A percentile compares a stretch with the other conserved stretches of the same genome.
Evolutionary conservation across 2,797 vertebrate species (phyloP).

Genomic region (Macropodus opercularis): DNA sequence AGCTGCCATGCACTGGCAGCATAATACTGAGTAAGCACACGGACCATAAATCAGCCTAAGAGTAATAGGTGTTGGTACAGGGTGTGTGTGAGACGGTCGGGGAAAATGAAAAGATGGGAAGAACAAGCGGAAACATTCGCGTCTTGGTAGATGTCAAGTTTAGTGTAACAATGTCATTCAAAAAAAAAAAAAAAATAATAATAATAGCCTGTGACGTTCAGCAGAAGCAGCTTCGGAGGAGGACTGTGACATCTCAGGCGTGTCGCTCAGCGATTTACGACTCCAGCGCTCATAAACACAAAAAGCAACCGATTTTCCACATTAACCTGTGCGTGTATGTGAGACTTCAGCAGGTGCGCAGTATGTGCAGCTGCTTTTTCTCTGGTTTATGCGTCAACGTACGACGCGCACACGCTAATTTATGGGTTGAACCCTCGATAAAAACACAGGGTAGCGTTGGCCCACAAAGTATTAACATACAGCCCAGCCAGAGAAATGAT

Average conservation of each 20-base stretch:
- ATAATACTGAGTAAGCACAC: conserved; percentile 43
- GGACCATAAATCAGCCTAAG: conserved; percentile 55
- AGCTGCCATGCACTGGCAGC: conserved; percentile 49
- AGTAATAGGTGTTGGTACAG: conserved; percentile 53
- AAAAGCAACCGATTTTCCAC: too few relatives aligned
- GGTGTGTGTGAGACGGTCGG: conserved; percentile 44
- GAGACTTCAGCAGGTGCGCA: too few relatives aligned
- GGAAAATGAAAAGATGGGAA: conserved; percentile 43
- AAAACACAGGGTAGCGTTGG: conserved; percentile 13
- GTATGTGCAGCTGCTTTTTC: too few relatives aligned
- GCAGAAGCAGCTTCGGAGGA: conserved; percentile 48
- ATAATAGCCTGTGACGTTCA: conserved; percentile 74
- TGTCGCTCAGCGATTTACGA: conserved; percentile 15
- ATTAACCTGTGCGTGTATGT: too few relatives aligned
- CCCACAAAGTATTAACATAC: conserved; percentile 16
- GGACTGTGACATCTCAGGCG: conserved; percentile 51
- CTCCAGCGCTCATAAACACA: too few relatives aligned
- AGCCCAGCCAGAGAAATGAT: conserved; percentile 20
- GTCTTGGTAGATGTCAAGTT: conserved; percentile 45
- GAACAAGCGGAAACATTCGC: conserved; percentile 57
- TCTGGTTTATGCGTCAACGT: too few relatives aligned
- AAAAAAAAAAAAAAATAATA: too few relatives aligned
- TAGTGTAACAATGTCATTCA: conserved; percentile 65
- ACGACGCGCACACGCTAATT: too few relatives aligned
- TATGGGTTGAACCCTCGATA: conserved; percentile 15